Evolutionary conservation across 2,888 invertebrate species (phyloP).

Genomic region (Parascotia fuliginaria): DNA sequence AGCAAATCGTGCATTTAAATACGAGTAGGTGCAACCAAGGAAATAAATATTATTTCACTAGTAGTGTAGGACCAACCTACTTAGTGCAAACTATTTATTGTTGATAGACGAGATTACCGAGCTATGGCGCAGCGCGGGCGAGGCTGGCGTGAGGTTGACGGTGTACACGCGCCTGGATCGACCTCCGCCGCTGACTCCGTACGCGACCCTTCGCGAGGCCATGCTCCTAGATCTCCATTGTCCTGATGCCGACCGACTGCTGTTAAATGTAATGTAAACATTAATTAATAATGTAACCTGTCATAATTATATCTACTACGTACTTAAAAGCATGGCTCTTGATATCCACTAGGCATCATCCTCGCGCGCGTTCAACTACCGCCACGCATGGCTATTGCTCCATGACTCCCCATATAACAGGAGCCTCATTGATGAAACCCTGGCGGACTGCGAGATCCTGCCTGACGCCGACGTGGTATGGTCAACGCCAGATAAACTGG

Average conservation of each 20-base stretch:
- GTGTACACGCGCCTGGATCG: slow-evolving; percentile 22
- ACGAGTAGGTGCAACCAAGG: too few relatives aligned
- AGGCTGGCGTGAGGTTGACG: slow-evolving; percentile 48
- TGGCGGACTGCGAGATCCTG: slow-evolving; percentile 51
- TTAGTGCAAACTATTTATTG: not conserved
- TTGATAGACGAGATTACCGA: slow-evolving; percentile 36
- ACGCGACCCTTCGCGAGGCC: slow-evolving; percentile 61
- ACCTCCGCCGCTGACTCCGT: slow-evolving; percentile 46
- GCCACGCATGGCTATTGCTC: slow-evolving; percentile 69
- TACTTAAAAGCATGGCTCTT: not conserved
- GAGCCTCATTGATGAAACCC: slow-evolving; percentile 34
- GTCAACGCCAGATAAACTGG: slow-evolving; percentile 48
- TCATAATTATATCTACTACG: too few relatives aligned
- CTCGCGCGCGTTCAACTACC: slow-evolving; percentile 63
- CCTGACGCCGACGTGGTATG: slow-evolving; percentile 72
- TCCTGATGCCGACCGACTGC: slow-evolving; percentile 38
- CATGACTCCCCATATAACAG: slow-evolving; percentile 46
- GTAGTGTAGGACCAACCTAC: too few relatives aligned
- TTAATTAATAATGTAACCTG: too few relatives aligned
- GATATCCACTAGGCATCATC: slow-evolving; percentile 58
- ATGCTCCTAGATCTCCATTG: slow-evolving; percentile 64
- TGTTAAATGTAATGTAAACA: slow-evolving; percentile 48
- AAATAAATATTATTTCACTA: too few relatives aligned
- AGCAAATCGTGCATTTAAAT: too few relatives aligned
- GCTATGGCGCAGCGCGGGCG: slow-evolving; percentile 39